A percentile compares a stretch with the other conserved stretches of the same genome.
Evolutionary conservation across 2,797 vertebrate genomes (phyloP).

Genomic region (Ceryle rudis): DNA sequence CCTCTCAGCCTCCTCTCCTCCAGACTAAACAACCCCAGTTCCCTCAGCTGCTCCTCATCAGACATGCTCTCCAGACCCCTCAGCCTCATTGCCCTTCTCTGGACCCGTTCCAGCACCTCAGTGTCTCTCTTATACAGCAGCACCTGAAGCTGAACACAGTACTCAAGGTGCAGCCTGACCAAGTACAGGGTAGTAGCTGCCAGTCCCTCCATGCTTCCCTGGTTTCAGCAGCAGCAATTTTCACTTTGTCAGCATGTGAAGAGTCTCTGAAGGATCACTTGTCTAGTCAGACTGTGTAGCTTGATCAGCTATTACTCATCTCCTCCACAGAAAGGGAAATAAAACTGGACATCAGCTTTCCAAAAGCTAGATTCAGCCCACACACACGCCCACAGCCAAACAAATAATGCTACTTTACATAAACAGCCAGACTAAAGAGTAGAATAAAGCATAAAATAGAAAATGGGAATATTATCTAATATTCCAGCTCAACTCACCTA

Average conservation of each 20-base stretch:
- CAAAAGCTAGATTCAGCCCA: not conserved
- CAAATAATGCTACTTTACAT: not conserved
- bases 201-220: not conserved
- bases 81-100: too few relatives aligned
- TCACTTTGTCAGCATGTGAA: not conserved
- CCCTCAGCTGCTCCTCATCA: too few relatives aligned
- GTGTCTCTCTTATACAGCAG: too few relatives aligned
- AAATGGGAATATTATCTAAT: not conserved
- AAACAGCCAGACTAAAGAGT: not conserved
- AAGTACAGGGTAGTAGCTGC: not conserved
- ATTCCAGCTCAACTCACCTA: not conserved
- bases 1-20: too few relatives aligned
- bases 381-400: fast-evolving
- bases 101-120: too few relatives aligned
- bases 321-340: not conserved
- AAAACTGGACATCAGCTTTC: not conserved
- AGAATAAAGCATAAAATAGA: not conserved
- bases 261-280: not conserved
- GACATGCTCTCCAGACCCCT: too few relatives aligned
- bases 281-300: not conserved
- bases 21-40: too few relatives aligned
- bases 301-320: not conserved
- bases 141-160: too few relatives aligned
- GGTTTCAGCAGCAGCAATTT: not conserved
- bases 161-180: too few relatives aligned